A percentile compares a stretch with the other conserved stretches of the same genome.
Conservation (phyloP, 2,113 vertebrate species). For the Lepus timidus region DNA sequence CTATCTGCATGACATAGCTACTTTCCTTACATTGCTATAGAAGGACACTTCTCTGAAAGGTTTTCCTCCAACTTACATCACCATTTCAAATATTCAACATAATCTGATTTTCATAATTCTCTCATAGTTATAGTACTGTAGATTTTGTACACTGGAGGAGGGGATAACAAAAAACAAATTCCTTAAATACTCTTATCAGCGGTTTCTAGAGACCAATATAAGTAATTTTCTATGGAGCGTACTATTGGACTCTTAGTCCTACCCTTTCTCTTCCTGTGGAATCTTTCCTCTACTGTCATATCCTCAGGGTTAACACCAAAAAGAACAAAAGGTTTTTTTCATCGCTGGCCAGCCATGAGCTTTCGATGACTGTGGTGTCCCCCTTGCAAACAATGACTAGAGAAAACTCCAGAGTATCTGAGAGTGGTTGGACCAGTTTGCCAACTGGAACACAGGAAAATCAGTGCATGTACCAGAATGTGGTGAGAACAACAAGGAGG, state of each 20-base stretch:
- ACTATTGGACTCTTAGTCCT: background rate
- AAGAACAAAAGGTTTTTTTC: background rate
- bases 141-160: background rate
- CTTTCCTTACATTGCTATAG: constrained; percentile 21
- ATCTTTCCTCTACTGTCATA: background rate
- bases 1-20: background rate
- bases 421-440: background rate
- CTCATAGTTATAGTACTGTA: background rate
- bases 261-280: background rate
- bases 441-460: background rate
- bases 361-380: background rate
- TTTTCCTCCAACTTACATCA: background rate
- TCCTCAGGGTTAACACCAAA: background rate
- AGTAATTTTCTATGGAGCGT: background rate
- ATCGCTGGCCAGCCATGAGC: background rate
- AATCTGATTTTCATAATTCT: background rate
- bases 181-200: background rate
- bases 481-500: background rate
- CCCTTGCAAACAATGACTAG: constrained; percentile 1
- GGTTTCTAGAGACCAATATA: background rate
- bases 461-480: background rate
- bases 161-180: background rate
- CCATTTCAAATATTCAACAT: constrained; percentile 2
- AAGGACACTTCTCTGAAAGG: background rate
- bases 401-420: constrained; percentile 7